phyloP scores from a whole-genome alignment of 2,888 invertebrate species.

The Cryptosula pallasiana region DNA sequence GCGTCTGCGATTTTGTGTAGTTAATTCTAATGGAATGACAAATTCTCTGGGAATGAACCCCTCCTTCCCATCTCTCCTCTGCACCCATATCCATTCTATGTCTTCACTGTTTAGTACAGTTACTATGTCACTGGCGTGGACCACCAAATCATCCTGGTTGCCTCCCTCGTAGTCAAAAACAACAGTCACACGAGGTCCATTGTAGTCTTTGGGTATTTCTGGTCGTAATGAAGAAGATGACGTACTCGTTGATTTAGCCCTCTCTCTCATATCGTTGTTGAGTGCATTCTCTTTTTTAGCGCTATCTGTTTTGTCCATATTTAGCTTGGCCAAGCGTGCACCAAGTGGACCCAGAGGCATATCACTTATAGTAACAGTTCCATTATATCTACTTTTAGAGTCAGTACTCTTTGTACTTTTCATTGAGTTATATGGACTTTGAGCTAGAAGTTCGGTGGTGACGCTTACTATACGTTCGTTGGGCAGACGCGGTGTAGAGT shows the following conservation, averaged over 20 bases:
- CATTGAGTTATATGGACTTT: background rate
- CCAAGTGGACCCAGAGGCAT: constrained; percentile 15
- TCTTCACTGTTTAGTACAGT: constrained; percentile 21
- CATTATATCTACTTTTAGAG: background rate
- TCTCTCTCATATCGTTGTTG: background rate
- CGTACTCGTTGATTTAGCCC: background rate
- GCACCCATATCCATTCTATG: constrained; percentile 24
- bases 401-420: background rate
- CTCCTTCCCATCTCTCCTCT: constrained; percentile 13
- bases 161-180: constrained; percentile 23
- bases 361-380: background rate
- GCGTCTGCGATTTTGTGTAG: constrained; percentile 1
- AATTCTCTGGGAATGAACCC: constrained; percentile 21
- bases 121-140: constrained; percentile 18
- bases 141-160: constrained; percentile 15
- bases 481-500: constrained; percentile 3
- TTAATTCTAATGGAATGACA: constrained; percentile 3
- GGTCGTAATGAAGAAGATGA: constrained; percentile 17
- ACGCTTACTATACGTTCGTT: constrained; percentile 13
- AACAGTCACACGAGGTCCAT: constrained; percentile 23
- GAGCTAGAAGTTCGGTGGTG: constrained; percentile 5
- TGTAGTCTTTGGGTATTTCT: constrained; percentile 20
- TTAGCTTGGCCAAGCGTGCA: constrained; percentile 2
- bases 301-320: background rate
- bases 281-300: background rate